phyloP scores from a whole-genome alignment of 2,797 vertebrate species.

The Phyllotis vaccarum region DNA sequence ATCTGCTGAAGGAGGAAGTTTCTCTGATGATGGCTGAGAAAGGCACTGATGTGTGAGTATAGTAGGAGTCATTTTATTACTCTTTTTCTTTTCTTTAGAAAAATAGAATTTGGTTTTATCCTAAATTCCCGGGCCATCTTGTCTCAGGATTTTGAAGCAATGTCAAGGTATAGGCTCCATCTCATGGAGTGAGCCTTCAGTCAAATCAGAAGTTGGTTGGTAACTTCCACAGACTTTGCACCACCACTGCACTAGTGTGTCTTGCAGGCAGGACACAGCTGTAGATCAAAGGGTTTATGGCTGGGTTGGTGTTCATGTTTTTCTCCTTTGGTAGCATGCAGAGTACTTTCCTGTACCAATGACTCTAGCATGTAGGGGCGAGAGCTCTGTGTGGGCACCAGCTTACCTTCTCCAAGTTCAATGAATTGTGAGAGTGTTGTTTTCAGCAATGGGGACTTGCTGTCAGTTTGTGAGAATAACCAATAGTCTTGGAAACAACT shows the following conservation, averaged over 20 bases:
- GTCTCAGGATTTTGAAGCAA: background rate
- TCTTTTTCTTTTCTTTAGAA: background rate
- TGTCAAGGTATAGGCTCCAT: background rate
- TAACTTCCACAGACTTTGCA: background rate
- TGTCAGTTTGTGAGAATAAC: background rate
- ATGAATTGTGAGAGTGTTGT: background rate
- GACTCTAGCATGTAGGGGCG: too few species aligned
- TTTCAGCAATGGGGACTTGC: background rate
- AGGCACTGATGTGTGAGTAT: background rate
- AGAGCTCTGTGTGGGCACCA: background rate
- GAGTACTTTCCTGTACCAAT: background rate
- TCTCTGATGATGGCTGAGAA: background rate
- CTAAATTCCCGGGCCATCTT: background rate
- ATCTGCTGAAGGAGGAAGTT: background rate
- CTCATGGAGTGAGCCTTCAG: background rate
- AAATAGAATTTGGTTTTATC: background rate
- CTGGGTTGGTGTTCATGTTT: background rate
- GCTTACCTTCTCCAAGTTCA: background rate
- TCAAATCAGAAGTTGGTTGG: background rate
- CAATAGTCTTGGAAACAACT: too few species aligned
- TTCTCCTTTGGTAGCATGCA: background rate
- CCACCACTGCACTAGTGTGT: background rate
- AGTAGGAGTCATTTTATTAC: background rate
- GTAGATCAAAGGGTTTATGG: background rate
- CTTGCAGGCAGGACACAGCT: background rate